A percentile compares a stretch with the other conserved stretches of the same genome.
Evolutionary conservation across 2,888 invertebrate species (phyloP).

Genomic region (Noctua janthe): DNA sequence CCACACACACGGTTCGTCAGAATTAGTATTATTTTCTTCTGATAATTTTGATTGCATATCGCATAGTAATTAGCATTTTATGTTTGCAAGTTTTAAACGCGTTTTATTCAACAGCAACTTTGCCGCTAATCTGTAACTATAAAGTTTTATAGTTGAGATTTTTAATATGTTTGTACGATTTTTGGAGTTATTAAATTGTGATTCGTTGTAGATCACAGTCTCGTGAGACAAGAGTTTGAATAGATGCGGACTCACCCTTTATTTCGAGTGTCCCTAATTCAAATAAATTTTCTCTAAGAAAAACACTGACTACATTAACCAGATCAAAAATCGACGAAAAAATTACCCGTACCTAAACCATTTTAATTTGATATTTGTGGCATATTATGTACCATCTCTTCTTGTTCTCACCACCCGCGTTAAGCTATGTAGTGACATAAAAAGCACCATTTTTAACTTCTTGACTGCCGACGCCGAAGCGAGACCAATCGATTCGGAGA

Average conservation of each 20-base stretch:
- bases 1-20: constrained; percentile 39
- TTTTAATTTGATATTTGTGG: constrained; percentile 53
- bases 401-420: constrained; percentile 73
- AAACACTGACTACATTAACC: constrained; percentile 15
- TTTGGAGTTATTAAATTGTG: not conserved
- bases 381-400: constrained; percentile 42
- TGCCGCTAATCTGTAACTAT: not conserved
- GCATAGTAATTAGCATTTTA: constrained; percentile 19
- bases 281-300: not conserved
- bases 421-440: constrained; percentile 57
- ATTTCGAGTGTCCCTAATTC: not conserved
- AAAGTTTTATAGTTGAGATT: not conserved
- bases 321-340: not conserved
- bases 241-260: not conserved
- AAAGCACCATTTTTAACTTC: constrained; percentile 74
- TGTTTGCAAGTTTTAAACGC: not conserved
- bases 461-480: constrained; percentile 66
- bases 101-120: not conserved
- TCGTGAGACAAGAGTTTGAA: constrained; percentile 4
- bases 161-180: not conserved
- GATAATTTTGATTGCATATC: constrained; percentile 25
- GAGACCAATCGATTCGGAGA: constrained; percentile 86
- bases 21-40: constrained; percentile 33
- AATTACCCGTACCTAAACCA: constrained; percentile 42
- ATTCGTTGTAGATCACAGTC: not conserved